phyloP scores from a whole-genome alignment of 2,888 invertebrate genomes.

The Cecidostiba fungosa region DNA sequence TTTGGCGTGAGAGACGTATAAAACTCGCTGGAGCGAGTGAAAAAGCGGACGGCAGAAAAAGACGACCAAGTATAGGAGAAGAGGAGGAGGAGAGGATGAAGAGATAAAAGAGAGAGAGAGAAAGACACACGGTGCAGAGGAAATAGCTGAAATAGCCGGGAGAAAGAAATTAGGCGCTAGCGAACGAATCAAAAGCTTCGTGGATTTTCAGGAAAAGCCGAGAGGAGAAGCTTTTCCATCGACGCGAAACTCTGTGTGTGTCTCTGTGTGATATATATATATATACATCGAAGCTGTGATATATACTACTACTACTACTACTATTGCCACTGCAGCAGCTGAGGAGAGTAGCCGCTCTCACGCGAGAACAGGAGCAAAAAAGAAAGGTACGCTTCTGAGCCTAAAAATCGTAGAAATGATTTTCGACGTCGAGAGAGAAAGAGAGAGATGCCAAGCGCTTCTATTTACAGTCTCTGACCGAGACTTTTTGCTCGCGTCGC shows the following conservation, averaged over 20 bases:
- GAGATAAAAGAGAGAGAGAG: not conserved
- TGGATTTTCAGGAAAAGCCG: not conserved
- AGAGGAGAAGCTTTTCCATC: not conserved
- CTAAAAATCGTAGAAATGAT: conserved; percentile 38
- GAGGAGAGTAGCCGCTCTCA: conserved; percentile 5
- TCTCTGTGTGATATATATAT: conserved; percentile 18
- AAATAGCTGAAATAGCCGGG: conserved; percentile 11
- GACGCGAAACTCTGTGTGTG: not conserved
- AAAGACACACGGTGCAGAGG: not conserved
- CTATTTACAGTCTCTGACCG: not conserved
- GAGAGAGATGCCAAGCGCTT: not conserved
- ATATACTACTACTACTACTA: not conserved
- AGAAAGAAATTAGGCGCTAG: conserved; percentile 2
- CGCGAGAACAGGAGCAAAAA: not conserved
- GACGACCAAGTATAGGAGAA: not conserved
- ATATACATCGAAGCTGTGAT: conserved; percentile 7
- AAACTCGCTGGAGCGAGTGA: not conserved
- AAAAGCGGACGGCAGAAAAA: not conserved
- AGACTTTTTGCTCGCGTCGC: not conserved
- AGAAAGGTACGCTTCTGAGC: conserved; percentile 36
- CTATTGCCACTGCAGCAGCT: not conserved
- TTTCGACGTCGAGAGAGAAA: conserved; percentile 23
- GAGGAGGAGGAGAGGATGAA: not conserved
- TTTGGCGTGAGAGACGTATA: not conserved
- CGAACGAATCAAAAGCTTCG: not conserved